A percentile compares a stretch with the other conserved stretches of the same genome.
Evolutionary conservation across 2,113 vertebrate species (phyloP).

Genomic region (Copsychus sechellarum): DNA sequence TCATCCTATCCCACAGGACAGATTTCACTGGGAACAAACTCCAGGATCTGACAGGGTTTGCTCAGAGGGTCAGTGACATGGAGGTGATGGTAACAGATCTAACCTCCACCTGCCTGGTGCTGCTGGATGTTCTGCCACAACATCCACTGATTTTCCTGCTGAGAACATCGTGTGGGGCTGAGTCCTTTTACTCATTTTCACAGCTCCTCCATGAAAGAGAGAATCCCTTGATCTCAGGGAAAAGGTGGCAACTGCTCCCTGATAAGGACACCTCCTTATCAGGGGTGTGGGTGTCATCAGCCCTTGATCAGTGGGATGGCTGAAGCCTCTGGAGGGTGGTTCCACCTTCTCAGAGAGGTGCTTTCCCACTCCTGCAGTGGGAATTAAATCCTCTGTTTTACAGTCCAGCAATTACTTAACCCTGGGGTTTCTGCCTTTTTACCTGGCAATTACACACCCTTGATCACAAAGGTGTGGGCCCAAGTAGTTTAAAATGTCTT

Average conservation of each 20-base stretch:
- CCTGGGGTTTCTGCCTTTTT: neutral
- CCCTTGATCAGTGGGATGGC: neutral
- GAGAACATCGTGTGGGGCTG: neutral
- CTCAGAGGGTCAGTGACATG: neutral
- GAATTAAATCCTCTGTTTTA: neutral
- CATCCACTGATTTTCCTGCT: neutral
- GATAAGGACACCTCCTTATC: slow-evolving; percentile 2
- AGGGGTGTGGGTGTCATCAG: neutral
- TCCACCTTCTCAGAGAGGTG: neutral
- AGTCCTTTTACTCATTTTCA: neutral
- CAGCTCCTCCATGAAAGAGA: neutral
- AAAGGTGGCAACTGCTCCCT: neutral
- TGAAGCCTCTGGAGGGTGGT: neutral
- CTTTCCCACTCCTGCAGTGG: neutral
- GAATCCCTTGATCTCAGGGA: neutral
- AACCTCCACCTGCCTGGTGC: neutral
- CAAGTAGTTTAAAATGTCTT: fast-evolving
- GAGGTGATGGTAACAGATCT: neutral
- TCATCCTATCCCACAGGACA: neutral
- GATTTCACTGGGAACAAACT: neutral
- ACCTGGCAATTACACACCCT: neutral
- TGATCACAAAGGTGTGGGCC: neutral
- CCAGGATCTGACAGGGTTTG: neutral
- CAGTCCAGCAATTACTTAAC: neutral
- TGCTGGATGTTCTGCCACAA: neutral